Conservation (phyloP, 2,888 invertebrate genomes). For the Archaeoteleia sp. region DNA sequence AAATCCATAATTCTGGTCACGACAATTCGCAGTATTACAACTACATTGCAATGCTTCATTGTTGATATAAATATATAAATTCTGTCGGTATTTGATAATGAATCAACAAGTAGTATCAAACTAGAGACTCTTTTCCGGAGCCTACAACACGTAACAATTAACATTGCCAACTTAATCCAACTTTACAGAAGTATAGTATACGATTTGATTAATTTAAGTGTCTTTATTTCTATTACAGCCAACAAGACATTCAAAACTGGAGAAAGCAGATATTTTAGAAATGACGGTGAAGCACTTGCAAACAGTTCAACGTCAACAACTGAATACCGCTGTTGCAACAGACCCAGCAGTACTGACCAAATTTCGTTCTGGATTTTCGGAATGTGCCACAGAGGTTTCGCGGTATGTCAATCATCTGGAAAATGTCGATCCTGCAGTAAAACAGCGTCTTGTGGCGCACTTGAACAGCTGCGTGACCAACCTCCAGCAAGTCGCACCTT, state of each 20-base stretch:
- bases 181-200: no score
- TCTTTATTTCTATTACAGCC: constrained; percentile 80
- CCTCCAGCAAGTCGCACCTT: constrained; percentile 76
- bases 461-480: constrained; percentile 81
- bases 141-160: no score
- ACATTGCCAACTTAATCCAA: not conserved
- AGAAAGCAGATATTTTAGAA: constrained; percentile 96
- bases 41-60: no score
- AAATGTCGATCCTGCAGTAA: constrained; percentile 79
- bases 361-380: constrained; percentile 91
- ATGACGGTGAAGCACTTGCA: constrained; percentile 96
- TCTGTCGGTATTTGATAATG: no score
- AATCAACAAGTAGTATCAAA: no score
- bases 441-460: constrained; percentile 81
- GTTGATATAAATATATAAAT: no score
- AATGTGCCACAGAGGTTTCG: constrained; percentile 90
- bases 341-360: constrained; percentile 90
- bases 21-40: no score
- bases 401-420: constrained; percentile 82
- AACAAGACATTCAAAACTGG: constrained; percentile 93
- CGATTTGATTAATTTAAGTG: constrained; percentile 13
- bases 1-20: no score
- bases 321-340: constrained; percentile 86
- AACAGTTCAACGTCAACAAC: constrained; percentile 90
- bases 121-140: no score